Percentiles rank a stretch among this genome's conserved stretches.
Evolutionary conservation across 2,888 invertebrate species (phyloP).

Genomic region (Copidosoma aretas): DNA sequence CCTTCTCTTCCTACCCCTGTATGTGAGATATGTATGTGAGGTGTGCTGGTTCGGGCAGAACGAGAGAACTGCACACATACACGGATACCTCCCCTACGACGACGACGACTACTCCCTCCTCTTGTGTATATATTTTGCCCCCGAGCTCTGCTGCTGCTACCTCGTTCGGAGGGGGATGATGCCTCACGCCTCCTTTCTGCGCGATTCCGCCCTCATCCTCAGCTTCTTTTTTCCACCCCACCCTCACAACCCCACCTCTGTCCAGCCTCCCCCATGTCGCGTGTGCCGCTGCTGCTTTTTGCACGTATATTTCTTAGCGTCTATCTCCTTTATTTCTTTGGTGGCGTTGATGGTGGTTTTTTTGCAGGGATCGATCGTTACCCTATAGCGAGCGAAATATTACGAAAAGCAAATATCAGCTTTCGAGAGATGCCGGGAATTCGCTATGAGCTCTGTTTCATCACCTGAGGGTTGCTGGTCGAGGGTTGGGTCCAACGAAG

Average conservation of each 20-base stretch:
- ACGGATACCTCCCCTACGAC: not conserved
- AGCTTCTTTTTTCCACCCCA: not conserved
- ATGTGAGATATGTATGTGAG: too few species aligned
- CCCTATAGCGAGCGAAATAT: too few species aligned
- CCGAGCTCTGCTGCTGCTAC: not conserved
- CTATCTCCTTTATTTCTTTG: not conserved
- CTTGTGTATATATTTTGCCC: not conserved
- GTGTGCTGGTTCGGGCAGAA: too few species aligned
- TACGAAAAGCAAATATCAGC: too few species aligned
- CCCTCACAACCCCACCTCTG: too few species aligned
- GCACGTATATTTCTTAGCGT: not conserved
- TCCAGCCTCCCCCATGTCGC: too few species aligned
- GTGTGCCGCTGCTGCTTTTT: not conserved
- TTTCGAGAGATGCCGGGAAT: too few species aligned
- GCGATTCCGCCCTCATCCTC: not conserved
- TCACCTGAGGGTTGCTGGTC: too few species aligned
- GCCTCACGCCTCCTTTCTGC: not conserved
- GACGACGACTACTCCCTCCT: too few species aligned
- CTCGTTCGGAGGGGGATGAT: not conserved
- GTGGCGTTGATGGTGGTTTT: not conserved
- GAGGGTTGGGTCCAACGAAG: too few species aligned
- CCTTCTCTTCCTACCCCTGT: constrained; percentile 6
- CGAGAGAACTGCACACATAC: not conserved
- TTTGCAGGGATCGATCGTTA: not conserved
- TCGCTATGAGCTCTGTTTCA: too few species aligned